Evolutionary conservation across 1,140 invertebrate genomes (phyloP).

Genomic region (Nephotettix cincticeps): DNA sequence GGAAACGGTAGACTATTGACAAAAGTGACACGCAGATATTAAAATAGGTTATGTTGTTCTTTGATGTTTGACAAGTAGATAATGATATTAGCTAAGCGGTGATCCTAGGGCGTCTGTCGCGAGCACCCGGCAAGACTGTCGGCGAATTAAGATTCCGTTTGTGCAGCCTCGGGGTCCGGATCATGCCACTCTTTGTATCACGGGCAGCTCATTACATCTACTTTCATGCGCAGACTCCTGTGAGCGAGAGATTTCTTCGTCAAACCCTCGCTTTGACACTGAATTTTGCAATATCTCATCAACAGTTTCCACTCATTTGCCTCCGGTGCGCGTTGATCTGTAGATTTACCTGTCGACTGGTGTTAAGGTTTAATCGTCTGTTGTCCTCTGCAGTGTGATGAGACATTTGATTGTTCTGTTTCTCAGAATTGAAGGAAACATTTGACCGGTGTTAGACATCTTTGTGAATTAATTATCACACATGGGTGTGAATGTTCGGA

Average conservation of each 20-base stretch:
- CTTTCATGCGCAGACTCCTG: background rate
- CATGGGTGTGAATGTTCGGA: too few relatives aligned
- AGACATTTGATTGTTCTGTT: background rate
- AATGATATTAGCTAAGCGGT: background rate
- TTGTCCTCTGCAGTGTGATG: too few relatives aligned
- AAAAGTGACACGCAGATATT: slow-evolving; percentile 5
- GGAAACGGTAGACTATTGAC: too few relatives aligned
- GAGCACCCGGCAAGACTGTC: background rate
- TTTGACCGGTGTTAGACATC: too few relatives aligned
- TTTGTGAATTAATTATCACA: too few relatives aligned
- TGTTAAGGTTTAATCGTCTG: too few relatives aligned
- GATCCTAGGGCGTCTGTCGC: background rate
- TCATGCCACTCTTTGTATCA: slow-evolving; percentile 6
- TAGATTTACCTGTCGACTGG: too few relatives aligned
- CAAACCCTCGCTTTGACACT: too few relatives aligned
- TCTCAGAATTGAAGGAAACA: background rate
- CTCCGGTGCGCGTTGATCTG: background rate
- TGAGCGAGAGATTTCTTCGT: too few relatives aligned
- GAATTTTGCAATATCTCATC: background rate
- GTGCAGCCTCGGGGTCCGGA: background rate
- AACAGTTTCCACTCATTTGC: background rate
- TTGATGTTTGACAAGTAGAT: slow-evolving; percentile 19
- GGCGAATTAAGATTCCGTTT: slow-evolving; percentile 13
- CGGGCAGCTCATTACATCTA: background rate
- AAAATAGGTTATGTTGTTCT: slow-evolving; percentile 10